A percentile compares a stretch with the other conserved stretches of the same genome.
Evolutionary conservation across 2,888 invertebrate genomes (phyloP).

Genomic region (Limnephilus auricula): DNA sequence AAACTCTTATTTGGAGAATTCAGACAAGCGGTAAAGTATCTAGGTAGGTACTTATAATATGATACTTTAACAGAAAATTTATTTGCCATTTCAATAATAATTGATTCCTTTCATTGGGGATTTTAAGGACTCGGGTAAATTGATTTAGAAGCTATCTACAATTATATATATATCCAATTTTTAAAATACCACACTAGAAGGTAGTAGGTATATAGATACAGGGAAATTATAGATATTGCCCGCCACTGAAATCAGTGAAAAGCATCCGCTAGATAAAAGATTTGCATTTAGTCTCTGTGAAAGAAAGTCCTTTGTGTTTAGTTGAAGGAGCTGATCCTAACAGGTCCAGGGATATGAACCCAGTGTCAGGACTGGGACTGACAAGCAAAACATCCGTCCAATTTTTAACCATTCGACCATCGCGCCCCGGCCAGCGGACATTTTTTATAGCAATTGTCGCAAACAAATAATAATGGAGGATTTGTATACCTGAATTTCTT

Average conservation of each 20-base stretch:
- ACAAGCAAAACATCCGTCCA: slow-evolving; percentile 30
- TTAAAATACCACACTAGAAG: too few relatives aligned
- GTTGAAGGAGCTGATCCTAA: slow-evolving; percentile 9
- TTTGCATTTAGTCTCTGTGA: slow-evolving; percentile 20
- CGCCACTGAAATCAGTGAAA: slow-evolving; percentile 8
- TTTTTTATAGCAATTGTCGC: slow-evolving; percentile 29
- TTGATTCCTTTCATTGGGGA: too few relatives aligned
- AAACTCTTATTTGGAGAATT: too few relatives aligned
- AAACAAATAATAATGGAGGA: neutral
- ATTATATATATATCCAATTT: neutral
- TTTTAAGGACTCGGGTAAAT: too few relatives aligned
- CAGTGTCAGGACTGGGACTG: neutral
- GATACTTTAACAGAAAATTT: too few relatives aligned
- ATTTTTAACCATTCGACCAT: slow-evolving; percentile 22
- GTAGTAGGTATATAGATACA: too few relatives aligned
- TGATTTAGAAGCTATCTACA: too few relatives aligned
- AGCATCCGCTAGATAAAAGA: slow-evolving; percentile 11
- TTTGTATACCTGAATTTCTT: neutral
- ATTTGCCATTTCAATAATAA: too few relatives aligned
- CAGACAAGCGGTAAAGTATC: too few relatives aligned
- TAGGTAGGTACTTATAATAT: too few relatives aligned
- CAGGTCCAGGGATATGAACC: slow-evolving; percentile 44
- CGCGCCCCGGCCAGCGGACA: neutral
- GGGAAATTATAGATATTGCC: neutral
- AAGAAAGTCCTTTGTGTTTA: slow-evolving; percentile 34